These are phyloP conservation scores for Tolmerus cingulatus DNA, from an alignment of 2,888 invertebrate genomes.

Conservation along the genomic window DNA sequence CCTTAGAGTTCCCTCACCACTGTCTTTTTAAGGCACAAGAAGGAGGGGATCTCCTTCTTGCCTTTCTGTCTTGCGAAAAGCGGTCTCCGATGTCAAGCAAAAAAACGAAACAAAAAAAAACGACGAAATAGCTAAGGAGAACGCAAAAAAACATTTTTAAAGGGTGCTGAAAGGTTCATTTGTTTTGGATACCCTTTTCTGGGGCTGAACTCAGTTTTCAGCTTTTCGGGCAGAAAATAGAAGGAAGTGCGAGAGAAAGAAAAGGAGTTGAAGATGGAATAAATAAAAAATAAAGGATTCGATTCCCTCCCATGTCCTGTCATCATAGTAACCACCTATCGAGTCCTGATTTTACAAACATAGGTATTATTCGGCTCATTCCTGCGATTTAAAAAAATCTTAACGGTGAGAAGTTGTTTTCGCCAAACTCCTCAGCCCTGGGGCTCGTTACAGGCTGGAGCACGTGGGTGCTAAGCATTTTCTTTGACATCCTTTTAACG, in stretches of 20 bases:
- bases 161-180: conserved; percentile 19
- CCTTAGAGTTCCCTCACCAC: background rate
- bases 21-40: background rate
- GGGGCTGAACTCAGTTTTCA: background rate
- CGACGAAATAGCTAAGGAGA: background rate
- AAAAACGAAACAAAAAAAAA: background rate
- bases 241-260: background rate
- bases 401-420: background rate
- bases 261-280: background rate
- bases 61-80: background rate
- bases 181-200: background rate
- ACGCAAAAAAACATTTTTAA: background rate
- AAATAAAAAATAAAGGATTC: background rate
- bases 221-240: background rate
- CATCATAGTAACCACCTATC: conserved; percentile 14
- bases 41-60: background rate
- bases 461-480: background rate
- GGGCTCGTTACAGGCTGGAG: background rate
- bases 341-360: background rate
- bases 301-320: background rate
- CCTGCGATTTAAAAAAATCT: background rate
- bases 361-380: background rate
- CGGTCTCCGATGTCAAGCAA: background rate
- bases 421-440: background rate
- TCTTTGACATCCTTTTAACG: background rate